A percentile compares a stretch with the other conserved stretches of the same genome.
Conservation (phyloP, 2,797 vertebrate species). For the Coluber constrictor region DNA sequence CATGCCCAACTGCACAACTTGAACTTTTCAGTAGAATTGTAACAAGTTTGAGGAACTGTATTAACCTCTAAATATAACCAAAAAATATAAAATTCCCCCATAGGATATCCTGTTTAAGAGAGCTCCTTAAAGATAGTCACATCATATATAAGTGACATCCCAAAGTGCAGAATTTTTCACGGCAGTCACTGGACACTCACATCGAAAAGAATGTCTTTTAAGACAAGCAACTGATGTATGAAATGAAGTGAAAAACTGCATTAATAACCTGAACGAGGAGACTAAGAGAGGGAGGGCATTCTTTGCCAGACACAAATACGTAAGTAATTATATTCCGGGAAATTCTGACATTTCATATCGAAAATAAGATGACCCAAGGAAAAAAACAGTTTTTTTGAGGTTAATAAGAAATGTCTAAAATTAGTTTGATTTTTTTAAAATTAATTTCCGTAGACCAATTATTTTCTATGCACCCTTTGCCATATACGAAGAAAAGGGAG, state of each 20-base stretch:
- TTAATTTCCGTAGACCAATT: constrained; percentile 47
- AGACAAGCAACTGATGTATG: not conserved
- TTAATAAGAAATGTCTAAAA: constrained; percentile 52
- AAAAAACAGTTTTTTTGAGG: constrained; percentile 44
- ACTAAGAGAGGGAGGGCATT: not conserved
- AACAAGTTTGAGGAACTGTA: not conserved
- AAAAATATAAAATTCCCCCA: not conserved
- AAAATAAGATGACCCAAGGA: constrained; percentile 42
- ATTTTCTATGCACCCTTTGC: constrained; percentile 23
- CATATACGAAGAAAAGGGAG: not conserved
- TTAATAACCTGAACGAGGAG: constrained; percentile 6
- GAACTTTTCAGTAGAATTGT: not conserved
- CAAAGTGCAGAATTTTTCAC: not conserved
- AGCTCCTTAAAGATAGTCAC: not conserved
- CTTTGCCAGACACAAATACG: not conserved
- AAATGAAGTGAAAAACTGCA: not conserved
- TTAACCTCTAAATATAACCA: not conserved
- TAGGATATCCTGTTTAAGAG: not conserved
- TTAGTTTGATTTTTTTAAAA: constrained; percentile 40
- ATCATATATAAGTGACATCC: not conserved
- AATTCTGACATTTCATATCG: constrained; percentile 50
- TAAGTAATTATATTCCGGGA: constrained; percentile 40
- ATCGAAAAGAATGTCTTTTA: not conserved
- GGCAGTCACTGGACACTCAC: not conserved
- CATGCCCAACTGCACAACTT: not conserved